Base-by-base conservation (phyloP, 92 coral and sea anemone species). In the Epizoanthus rinbou region DNA sequence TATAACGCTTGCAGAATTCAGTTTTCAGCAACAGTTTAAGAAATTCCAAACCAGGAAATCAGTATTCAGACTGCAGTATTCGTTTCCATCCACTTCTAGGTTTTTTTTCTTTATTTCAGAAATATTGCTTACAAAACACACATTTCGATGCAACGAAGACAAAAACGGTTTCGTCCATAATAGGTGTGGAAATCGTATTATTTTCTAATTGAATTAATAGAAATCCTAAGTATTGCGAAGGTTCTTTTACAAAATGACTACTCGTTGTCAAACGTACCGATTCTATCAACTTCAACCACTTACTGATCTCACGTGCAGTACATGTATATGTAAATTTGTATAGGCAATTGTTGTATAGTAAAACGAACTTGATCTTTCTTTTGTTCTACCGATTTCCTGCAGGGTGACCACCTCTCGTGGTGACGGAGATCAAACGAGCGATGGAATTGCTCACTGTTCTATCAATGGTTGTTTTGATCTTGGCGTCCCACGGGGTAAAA, bases 381-480 rank as follows among this genome's bases (percentile, higher is more conserved):
- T 78, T 78, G 82, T 78, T 60, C 82, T 58, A 14, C 21, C 28
- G 71, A 60, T 11, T 62, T 22, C 15, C 39, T 25, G 64, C 81
- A 78, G 82, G 82, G 69, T 78, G 82, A 60, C 82, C 82, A 41
- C 70, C 8, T 25, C 82, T 78, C 82, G 72, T 78, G 82, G 71
- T 41, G 15, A n/a, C 58, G 72, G 52, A 78, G 82, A 78, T 78
- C 82, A 78, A 62, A 41, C 70, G 58, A 41, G 57, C 17, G 58
- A 78, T 78, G 82, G 82, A 78, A 19, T 24, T 78, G 28, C 41
- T 78, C 15, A 39, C 33, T 62, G 16, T 78, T 41, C 82, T 78
- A 7, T 39, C 58, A 69, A 62, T 62, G 63, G 71, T 78, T 60
- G 14, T 53, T 19, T 78, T 60, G 82, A 62, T 78, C 82, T 78